These are phyloP conservation scores for Anolis carolinensis DNA, from an alignment of 2,113 vertebrate genomes.

Conservation along the genomic window DNA sequence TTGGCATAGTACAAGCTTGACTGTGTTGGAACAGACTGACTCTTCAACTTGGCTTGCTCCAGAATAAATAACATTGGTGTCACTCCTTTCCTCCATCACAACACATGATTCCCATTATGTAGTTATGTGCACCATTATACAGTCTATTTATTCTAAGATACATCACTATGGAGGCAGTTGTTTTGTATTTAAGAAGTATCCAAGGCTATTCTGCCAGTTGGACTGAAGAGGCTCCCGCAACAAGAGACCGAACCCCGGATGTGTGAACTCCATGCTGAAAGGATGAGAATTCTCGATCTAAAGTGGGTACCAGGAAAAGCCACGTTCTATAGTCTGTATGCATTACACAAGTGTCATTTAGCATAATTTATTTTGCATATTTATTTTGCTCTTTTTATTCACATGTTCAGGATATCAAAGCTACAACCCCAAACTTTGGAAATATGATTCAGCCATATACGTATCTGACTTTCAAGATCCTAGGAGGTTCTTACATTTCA, in stretches of 20 bases:
- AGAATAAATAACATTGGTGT: rapidly evolving
- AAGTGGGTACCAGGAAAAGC: background rate
- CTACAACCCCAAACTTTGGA: background rate
- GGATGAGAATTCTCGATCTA: background rate
- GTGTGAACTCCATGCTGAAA: background rate
- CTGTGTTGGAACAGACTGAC: constrained; percentile 44
- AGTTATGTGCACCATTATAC: background rate
- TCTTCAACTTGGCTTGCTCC: constrained; percentile 5
- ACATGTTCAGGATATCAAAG: background rate
- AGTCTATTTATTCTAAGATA: background rate
- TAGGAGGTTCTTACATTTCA: background rate
- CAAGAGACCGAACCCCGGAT: no score
- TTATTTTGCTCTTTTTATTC: background rate
- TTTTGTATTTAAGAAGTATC: background rate
- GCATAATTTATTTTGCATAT: background rate
- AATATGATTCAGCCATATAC: background rate
- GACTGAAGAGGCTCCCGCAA: background rate
- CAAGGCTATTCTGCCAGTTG: background rate
- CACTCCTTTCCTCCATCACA: background rate
- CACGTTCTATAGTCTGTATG: background rate
- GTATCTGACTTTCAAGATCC: background rate
- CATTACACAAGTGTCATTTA: background rate
- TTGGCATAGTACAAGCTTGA: constrained; percentile 30
- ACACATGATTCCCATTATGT: background rate
- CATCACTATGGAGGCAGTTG: background rate